Evolutionary conservation across 64 coral and sea anemone species (phyloP), one percentile per base, ranked within the genome.

Genomic region (Pachyseris speciosa): DNA sequence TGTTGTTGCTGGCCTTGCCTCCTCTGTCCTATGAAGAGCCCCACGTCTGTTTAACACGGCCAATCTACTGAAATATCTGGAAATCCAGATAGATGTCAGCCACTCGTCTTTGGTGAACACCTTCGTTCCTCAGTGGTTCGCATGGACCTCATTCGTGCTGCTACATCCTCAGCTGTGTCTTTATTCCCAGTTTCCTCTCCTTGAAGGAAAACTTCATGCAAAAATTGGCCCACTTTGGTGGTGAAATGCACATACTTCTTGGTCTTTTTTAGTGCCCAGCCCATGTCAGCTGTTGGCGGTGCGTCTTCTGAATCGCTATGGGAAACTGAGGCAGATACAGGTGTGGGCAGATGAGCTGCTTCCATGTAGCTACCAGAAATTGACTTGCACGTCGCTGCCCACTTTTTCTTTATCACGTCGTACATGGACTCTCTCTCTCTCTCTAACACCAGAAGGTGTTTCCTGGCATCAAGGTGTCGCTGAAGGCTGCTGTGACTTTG

Each of bases 401-500:
- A n/a, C n/a, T n/a, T n/a, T n/a, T n/a, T n/a, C n/a, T n/a, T 49
- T 49, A 49, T 49, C 45, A 49, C 45, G 45, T 49, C 45, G 45
- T 49, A 49, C 45, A 13, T 7, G 45, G 45, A 49, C 45, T 49
- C 45, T 49, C 45, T 49, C 45, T 49, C 45, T 49, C 5, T 7
- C 45, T 5, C 45, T 64, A 39, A 27, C 69, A 50, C 71, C 31
- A 58, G 39, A 39, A 37, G 19, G 50, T 72, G 71, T 41, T 74
- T 87, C 26, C 85, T 69, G 57, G 50, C 42, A 24, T 26, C 16
- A 74, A 38, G 68, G 42, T 48, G 84, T 32, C 29, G 2, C 39
- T 66, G n/a, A 28, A 86, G 43, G 27, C 45, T 52, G 19, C 47
- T 67, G 34, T 86, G 68, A 55, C 84, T 86, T 53, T 86, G 84